These are phyloP conservation scores for Serranus cabrilla DNA, from an alignment of 2,797 vertebrate genomes.

Conservation along the genomic window DNA sequence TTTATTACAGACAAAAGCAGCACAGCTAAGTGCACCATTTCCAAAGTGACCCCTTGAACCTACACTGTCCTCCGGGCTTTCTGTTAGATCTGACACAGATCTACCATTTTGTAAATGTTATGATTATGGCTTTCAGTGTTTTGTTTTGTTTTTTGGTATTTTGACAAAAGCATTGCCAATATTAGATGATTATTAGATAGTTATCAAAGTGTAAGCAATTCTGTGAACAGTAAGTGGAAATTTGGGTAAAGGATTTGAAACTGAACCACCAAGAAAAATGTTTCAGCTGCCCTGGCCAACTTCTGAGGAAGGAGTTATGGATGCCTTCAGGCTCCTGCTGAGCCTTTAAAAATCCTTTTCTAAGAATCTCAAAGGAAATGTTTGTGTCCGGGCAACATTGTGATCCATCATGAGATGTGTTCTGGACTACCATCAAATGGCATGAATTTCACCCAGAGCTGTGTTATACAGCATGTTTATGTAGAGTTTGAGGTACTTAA, in stretches of 20 bases:
- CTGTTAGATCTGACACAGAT: slow-evolving; percentile 20
- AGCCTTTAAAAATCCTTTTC: slow-evolving; percentile 25
- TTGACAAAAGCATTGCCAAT: background rate
- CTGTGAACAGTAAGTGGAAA: background rate
- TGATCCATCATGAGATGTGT: slow-evolving; percentile 47
- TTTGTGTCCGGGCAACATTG: slow-evolving; percentile 38
- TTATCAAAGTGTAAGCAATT: slow-evolving; percentile 7
- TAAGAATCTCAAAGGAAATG: slow-evolving; percentile 45
- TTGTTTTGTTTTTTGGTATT: background rate
- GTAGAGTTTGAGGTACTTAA: background rate
- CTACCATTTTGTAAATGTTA: slow-evolving; percentile 11
- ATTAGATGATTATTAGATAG: background rate
- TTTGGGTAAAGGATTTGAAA: slow-evolving; percentile 12
- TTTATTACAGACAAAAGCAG: slow-evolving; percentile 16
- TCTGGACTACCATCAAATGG: slow-evolving; percentile 4
- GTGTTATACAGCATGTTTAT: background rate
- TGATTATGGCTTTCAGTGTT: background rate
- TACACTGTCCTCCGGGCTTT: background rate
- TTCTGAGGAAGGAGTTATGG: slow-evolving; percentile 21
- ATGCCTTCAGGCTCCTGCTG: slow-evolving; percentile 35
- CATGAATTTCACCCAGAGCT: slow-evolving; percentile 3
- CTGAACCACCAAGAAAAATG: slow-evolving; percentile 34
- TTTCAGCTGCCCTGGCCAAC: slow-evolving; percentile 12
- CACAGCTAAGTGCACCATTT: background rate
- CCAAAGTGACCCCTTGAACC: slow-evolving; percentile 16